Base-by-base conservation (phyloP, 2,888 invertebrate species). In the Rhimphoctona megacephalus region DNA sequence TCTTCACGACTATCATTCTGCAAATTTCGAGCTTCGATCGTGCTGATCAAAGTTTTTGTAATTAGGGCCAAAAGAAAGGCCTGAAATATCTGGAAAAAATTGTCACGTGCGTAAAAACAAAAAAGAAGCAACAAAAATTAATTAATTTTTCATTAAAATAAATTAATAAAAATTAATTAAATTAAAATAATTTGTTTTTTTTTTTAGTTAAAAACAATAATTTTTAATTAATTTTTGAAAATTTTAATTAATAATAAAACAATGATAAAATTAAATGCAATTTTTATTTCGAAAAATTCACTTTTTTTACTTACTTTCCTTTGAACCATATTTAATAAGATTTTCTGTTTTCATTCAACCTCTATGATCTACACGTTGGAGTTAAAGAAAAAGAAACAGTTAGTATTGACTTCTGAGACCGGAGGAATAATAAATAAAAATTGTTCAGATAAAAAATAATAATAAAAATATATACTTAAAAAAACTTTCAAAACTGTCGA, bases 1-100 rank as follows among this genome's bases (percentile, higher is more conserved):
- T 69, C 52, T 11, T 88, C 82, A 39, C 61, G 77, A 84, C 72
- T 73, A n/a, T 88, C 74, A 39, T 83, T 57, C 19, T 89, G 88
- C 73, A 89, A 87, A 82, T 70, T 83, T 52, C 74, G 74, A 54
- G 83, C 76, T 25, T 70, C 74, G 57, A 57, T 73, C 66, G 74
- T 76, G 61, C 77, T 19, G 36, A 33, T 72, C 30, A 66, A 30
- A 30, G 39, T 39, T 46, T 54, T 30, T 22, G 80, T 61, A 36
- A 81, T 14, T 6, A 46, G 25, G 5, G 43, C 4, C 61, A 33
- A 67, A 22, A 19, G 1, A 76, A 61, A 66, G 19, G 77, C 33
- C 3, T 46, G 39, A 25, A 82, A 80, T 33, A 49, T 49, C 81
- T 72, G 17, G 39, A 9, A 25, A 76, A 67, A 69, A 22, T 69